These are phyloP conservation scores for Lasiommata megera DNA, from an alignment of 2,888 invertebrate genomes.

Conservation along the genomic window DNA sequence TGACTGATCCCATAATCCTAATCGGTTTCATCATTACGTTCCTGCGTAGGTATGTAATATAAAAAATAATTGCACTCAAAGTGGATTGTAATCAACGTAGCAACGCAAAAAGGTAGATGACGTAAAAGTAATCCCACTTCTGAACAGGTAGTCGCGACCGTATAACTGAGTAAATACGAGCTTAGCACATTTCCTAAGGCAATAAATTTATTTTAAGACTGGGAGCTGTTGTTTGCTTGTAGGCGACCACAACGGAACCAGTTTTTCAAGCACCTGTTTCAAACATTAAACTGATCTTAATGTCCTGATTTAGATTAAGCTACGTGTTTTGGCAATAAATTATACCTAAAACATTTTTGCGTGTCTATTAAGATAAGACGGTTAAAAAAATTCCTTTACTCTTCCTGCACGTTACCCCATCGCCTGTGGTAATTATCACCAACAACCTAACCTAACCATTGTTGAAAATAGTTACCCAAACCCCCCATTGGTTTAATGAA, in stretches of 20 bases:
- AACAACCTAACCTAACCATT: too few relatives aligned
- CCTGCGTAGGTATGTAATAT: background rate
- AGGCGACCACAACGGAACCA: conserved; percentile 32
- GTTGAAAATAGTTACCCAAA: too few relatives aligned
- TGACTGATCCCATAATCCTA: too few relatives aligned
- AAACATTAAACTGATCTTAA: conserved; percentile 29
- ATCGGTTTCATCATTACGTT: too few relatives aligned
- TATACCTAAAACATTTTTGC: background rate
- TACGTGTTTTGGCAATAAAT: conserved; percentile 17
- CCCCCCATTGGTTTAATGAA: too few relatives aligned
- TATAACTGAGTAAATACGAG: conserved; percentile 6
- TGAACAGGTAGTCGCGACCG: background rate
- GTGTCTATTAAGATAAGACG: too few relatives aligned
- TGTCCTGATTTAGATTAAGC: conserved; percentile 36
- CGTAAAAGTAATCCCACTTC: background rate
- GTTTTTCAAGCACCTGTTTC: conserved; percentile 39
- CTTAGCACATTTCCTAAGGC: conserved; percentile 21
- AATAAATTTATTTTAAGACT: conserved; percentile 27
- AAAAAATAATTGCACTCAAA: background rate
- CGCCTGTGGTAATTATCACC: too few relatives aligned
- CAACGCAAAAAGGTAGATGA: background rate
- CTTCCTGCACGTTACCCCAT: too few relatives aligned
- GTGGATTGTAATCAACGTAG: background rate
- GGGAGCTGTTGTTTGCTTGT: conserved; percentile 28
- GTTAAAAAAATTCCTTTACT: too few relatives aligned